Evolutionary conservation across 2,113 vertebrate species (phyloP), one percentile per base, ranked within the genome.

Genomic region (Phrynosoma platyrhinos): DNA sequence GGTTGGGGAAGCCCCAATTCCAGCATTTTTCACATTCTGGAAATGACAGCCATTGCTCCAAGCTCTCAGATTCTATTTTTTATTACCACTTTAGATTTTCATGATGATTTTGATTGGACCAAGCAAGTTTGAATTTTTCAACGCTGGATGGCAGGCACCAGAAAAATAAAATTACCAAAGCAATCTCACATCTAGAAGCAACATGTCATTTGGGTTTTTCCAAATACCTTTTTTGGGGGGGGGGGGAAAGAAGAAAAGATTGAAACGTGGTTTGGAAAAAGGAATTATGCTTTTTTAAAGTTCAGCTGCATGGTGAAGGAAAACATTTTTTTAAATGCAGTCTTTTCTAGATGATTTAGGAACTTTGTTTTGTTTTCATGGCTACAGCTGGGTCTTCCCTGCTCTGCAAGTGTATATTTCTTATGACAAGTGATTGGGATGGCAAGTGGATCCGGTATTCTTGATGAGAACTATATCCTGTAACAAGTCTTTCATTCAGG

Each of bases 221-320:
- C 89, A 93, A 90, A 93, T 88, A 89, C 88, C 90, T 94, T 90
- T 47, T 47, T n/a, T 3, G 42, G 42, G 42, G 42, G 47, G 47
- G 7, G 47, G 47, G 83, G 86, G 4, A 94, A 95, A 95, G 21
- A 95, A 90, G 93, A 95, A 91, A 93, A 93, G 25, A 95, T 90
- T 93, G 94, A 91, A 93, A 93, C 90, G 82, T 0, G 85, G 89
- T 93, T 94, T 95, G 95, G 93, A 94, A 95, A 92, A 93, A 93
- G 91, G 82, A 16, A 1, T 72, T 62, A 88, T 92, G 84, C 93
- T 87, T 92, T 87, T 95, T 91, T 88, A 90, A 93, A 94, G 95
- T 93, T 90, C 93, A 94, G 55, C 82, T 90, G 79, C 92, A 94
- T 93, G 93, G 77, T 84, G 36, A 87, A 89, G 75, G 72, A 91